Conservation (phyloP, 2,888 invertebrate species). For the Netelia melanura region DNA sequence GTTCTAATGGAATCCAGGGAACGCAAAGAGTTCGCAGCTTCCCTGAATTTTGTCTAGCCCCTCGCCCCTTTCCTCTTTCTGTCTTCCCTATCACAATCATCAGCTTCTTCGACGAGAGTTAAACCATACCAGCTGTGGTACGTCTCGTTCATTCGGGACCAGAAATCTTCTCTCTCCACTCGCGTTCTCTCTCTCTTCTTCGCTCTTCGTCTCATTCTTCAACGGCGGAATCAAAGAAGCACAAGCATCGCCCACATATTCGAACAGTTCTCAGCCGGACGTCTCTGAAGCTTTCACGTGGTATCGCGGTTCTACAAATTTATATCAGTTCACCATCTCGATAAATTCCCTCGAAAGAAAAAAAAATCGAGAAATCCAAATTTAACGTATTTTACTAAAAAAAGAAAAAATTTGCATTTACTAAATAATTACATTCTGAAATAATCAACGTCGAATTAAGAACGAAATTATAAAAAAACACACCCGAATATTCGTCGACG, state of each 20-base stretch:
- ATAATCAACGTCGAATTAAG: neutral
- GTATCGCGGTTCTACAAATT: conserved; percentile 39
- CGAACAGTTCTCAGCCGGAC: conserved; percentile 58
- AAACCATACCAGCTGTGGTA: conserved; percentile 58
- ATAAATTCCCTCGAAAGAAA: conserved; percentile 5
- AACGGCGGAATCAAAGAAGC: conserved; percentile 33
- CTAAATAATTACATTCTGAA: too few relatives aligned
- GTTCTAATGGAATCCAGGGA: conserved; percentile 39
- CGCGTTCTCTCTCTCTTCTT: conserved; percentile 43
- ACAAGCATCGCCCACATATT: conserved; percentile 48
- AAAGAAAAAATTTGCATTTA: neutral
- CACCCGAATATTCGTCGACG: too few relatives aligned
- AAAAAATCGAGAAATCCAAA: neutral
- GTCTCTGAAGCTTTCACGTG: conserved; percentile 49
- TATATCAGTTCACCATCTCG: neutral
- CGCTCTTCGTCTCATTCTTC: conserved; percentile 42
- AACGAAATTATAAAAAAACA: neutral
- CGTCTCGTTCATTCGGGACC: conserved; percentile 43
- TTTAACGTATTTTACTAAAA: neutral
- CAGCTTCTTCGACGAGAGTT: conserved; percentile 43
- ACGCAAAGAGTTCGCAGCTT: conserved; percentile 22
- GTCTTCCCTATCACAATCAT: conserved; percentile 39
- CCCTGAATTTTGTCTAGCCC: conserved; percentile 45
- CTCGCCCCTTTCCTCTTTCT: conserved; percentile 2
- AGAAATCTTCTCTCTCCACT: conserved; percentile 42